Conservation (phyloP, 2,888 invertebrate genomes). For the Trichacis sp. region DNA sequence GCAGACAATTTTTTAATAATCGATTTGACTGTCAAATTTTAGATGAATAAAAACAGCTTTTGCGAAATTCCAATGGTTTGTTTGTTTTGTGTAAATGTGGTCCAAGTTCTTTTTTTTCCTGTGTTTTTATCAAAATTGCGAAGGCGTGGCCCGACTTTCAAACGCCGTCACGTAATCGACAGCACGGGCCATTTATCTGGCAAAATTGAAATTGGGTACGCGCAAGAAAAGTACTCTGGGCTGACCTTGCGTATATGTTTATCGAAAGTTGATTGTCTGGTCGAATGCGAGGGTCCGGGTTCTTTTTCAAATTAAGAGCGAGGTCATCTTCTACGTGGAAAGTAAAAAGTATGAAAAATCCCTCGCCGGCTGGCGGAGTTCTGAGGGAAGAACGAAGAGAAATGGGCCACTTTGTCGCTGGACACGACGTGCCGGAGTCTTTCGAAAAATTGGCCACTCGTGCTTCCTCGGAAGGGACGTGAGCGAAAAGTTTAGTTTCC, state of each 20-base stretch:
- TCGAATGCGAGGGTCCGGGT: conserved; percentile 23
- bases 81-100: too few species aligned
- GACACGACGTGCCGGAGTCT: too few species aligned
- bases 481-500: too few species aligned
- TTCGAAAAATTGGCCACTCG: too few species aligned
- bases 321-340: conserved; percentile 36
- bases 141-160: conserved; percentile 21
- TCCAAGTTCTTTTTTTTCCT: background rate
- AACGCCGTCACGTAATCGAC: conserved; percentile 18
- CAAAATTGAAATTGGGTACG: conserved; percentile 11
- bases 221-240: conserved; percentile 25
- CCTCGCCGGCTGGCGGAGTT: conserved; percentile 4
- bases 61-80: too few species aligned
- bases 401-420: background rate
- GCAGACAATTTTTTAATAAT: too few species aligned
- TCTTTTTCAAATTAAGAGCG: conserved; percentile 48
- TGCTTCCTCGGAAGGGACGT: too few species aligned
- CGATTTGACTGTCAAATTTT: too few species aligned
- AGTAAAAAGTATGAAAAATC: conserved; percentile 27
- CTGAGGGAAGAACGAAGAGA: conserved; percentile 2
- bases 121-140: background rate
- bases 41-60: too few species aligned
- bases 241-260: conserved; percentile 32
- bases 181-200: conserved; percentile 22
- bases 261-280: conserved; percentile 43